Percentiles rank a stretch among this genome's conserved stretches.
Evolutionary conservation across 2,113 vertebrate species (phyloP).

Genomic region (Podarcis raffonei): DNA sequence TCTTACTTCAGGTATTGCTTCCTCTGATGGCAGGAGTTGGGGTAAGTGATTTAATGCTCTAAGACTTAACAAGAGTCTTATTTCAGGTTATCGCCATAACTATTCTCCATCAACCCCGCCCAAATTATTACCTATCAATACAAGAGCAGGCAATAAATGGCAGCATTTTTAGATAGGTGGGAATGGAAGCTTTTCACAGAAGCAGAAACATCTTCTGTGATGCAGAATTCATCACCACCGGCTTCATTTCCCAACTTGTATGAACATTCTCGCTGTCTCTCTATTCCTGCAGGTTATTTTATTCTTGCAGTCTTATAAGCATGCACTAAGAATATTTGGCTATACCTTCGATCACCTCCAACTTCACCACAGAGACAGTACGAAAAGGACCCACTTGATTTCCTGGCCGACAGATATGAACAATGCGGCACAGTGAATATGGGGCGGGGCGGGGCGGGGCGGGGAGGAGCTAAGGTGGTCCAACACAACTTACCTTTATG

Average conservation of each 20-base stretch:
- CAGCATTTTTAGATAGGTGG: neutral
- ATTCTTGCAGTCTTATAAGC: neutral
- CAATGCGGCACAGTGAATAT: neutral
- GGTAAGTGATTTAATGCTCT: neutral
- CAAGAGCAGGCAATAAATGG: neutral
- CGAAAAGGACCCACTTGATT: neutral
- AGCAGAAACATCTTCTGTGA: neutral
- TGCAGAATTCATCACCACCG: neutral
- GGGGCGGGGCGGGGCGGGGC: no score
- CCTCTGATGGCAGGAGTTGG: neutral
- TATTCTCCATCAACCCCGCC: neutral
- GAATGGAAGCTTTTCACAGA: neutral
- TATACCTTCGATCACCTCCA: neutral
- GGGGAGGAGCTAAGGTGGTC: neutral
- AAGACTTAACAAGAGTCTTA: neutral
- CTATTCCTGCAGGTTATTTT: neutral
- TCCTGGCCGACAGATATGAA: neutral
- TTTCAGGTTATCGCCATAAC: neutral
- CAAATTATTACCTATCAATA: neutral
- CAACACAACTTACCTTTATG: neutral
- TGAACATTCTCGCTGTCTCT: neutral
- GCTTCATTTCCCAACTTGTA: neutral
- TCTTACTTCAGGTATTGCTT: neutral
- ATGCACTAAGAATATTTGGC: neutral
- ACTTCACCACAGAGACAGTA: neutral